These are phyloP conservation scores for Eremophila alpestris DNA, from an alignment of 2,797 vertebrate species.

Conservation along the genomic window DNA sequence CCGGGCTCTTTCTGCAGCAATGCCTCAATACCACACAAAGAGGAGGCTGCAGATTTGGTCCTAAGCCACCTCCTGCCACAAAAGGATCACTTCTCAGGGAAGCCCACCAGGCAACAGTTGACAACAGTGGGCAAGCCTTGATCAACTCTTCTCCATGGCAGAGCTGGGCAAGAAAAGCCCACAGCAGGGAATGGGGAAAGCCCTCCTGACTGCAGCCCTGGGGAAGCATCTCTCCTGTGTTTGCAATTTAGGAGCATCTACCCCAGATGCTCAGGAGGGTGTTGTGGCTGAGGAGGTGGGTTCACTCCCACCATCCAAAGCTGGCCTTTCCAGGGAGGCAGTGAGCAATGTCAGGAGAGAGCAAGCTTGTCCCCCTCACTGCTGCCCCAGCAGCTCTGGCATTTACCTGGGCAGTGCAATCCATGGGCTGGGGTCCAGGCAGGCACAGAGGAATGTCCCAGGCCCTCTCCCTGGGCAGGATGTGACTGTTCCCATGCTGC, in stretches of 20 bases:
- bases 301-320: neutral
- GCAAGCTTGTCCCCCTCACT: fast-evolving
- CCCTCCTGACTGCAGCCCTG: neutral
- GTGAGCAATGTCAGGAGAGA: neutral
- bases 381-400: neutral
- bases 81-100: neutral
- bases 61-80: neutral
- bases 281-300: neutral
- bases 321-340: neutral
- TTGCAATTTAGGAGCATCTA: neutral
- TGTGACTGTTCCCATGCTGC: neutral
- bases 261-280: neutral
- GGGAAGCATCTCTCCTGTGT: neutral
- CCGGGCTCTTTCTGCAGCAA: neutral
- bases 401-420: neutral
- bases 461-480: neutral
- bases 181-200: neutral
- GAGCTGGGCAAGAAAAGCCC: neutral
- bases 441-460: neutral
- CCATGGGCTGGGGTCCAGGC: fast-evolving
- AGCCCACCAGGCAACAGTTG: neutral
- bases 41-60: neutral
- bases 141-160: neutral
- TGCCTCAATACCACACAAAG: neutral
- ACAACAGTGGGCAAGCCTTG: neutral